phyloP scores from a whole-genome alignment of 2,888 invertebrate genomes.

The Stenichneumon culpator region DNA sequence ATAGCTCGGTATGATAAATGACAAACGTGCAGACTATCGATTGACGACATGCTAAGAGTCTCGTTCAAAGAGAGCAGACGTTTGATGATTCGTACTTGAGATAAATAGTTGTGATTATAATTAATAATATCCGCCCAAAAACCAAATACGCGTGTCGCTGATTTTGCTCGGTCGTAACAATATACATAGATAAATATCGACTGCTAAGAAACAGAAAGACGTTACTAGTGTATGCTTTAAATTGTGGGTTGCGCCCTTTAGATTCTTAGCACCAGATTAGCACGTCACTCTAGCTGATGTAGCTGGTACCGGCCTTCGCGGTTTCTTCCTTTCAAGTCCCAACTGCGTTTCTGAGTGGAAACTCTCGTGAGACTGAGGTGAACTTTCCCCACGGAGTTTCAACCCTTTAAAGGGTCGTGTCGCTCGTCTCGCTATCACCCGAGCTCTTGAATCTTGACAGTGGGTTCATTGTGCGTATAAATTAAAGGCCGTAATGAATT shows the following conservation, averaged over 20 bases:
- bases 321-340: slow-evolving; percentile 15
- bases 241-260: neutral
- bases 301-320: neutral
- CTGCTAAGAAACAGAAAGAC: no score
- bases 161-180: no score
- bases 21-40: no score
- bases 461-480: slow-evolving; percentile 10
- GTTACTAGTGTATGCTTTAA: neutral
- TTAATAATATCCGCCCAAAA: no score
- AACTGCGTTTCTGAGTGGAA: slow-evolving; percentile 3
- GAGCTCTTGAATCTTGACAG: slow-evolving; percentile 7
- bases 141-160: no score
- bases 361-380: slow-evolving; percentile 42
- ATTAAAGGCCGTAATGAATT: slow-evolving; percentile 35
- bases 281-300: neutral
- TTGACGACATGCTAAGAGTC: no score
- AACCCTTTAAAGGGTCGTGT: slow-evolving; percentile 54
- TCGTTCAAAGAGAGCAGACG: no score
- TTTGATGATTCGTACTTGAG: no score
- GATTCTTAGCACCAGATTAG: neutral
- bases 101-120: no score
- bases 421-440: neutral
- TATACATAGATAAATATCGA: no score
- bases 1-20: no score
- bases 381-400: slow-evolving; percentile 27